These are phyloP conservation scores for Lemur catta DNA, from an alignment of 2,797 vertebrate genomes.

Conservation along the genomic window DNA sequence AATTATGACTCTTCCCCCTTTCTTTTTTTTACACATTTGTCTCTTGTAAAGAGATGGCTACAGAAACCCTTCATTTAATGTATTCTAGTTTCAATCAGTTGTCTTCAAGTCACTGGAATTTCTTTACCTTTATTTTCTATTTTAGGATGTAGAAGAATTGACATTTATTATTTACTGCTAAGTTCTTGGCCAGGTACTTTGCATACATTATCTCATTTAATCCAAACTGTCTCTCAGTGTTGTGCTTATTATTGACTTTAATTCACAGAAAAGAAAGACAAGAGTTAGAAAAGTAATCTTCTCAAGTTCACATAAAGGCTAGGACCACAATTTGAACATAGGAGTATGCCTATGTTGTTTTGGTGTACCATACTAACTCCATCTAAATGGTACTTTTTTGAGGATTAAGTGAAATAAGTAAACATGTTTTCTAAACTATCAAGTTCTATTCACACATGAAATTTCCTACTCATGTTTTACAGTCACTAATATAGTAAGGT, in stretches of 20 bases:
- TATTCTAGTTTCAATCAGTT: neutral
- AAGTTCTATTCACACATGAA: neutral
- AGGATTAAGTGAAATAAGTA: neutral
- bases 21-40: neutral
- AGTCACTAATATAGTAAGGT: neutral
- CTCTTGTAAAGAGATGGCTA: neutral
- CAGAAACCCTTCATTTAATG: neutral
- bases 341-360: neutral
- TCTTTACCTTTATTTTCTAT: neutral
- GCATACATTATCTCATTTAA: neutral
- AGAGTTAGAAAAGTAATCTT: neutral
- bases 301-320: neutral
- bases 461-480: neutral
- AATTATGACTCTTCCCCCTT: neutral
- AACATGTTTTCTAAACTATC: neutral
- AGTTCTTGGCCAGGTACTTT: neutral
- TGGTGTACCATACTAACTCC: neutral
- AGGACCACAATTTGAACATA: neutral
- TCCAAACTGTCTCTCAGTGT: neutral
- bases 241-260: neutral
- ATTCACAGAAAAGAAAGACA: neutral
- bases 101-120: neutral
- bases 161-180: neutral
- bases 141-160: neutral
- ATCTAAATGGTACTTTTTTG: neutral